Evolutionary conservation across 2,113 vertebrate genomes (phyloP), one percentile per base, ranked within the genome.

Genomic region (Sinocyclocheilus rhinocerous): DNA sequence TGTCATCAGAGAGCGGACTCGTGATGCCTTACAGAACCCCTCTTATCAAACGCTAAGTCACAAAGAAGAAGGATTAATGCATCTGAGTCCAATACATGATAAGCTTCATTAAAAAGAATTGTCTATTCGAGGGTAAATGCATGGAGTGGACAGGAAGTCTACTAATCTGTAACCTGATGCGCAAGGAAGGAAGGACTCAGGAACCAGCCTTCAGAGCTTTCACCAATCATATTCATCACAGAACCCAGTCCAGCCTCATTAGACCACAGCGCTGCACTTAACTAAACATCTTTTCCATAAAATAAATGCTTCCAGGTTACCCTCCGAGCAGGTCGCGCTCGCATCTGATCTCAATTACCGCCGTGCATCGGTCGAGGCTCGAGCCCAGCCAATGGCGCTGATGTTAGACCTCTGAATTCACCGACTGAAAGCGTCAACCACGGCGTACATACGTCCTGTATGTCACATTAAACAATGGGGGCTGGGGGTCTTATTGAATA

Each of bases 281-380:
- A 93, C 95, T 96, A 95, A 95, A 95, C 96, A 96, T 95, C 95
- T 93, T 95, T 96, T 96, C 95, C 96, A 97, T 96, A 96, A 96
- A 96, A 96, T 98, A 99, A 99, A 97, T 97, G 97, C 95, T 99
- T 99, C 97, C 97, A 99, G 97, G 97, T 97, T 97, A 97, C 93
- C 59, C 88, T 89, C 89, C 94, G 95, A 95, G 85, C 91, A 90
- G 95, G 96, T 96, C 95, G 95, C 92, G 83, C 92, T 86, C 78
- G 92, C 97, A 97, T 96, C 96, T 97, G 96, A 97, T 97, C 95
- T 94, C 96, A 97, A 98, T 98, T 98, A 98, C 93, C 91, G 82
- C 55, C 52, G 57, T 0, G 89, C 76, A 52, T 75, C 75, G 36
- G 86, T 77, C 4, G 29, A 91, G 94, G 87, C 94, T 92, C 92